Base-by-base conservation (phyloP, 2,888 invertebrate species). In the Timandra comae region DNA sequence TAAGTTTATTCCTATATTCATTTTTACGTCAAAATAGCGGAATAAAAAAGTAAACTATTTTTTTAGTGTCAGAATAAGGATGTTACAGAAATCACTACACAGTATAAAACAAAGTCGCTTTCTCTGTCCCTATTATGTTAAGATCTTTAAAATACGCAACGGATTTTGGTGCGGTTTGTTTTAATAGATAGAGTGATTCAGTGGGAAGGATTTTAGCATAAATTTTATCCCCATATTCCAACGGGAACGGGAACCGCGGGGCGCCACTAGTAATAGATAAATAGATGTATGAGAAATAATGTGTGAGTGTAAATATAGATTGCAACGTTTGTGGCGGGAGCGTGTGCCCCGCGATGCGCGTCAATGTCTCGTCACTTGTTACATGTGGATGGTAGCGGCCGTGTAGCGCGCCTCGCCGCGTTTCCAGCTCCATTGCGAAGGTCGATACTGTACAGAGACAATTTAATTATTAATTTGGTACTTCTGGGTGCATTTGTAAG, bases 341-440 rank as follows among this genome's bases (percentile, higher is more conserved):
- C 9, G 2, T 22, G 22, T 24, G 7, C 3, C 11, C 6, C n/a
- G n/a, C n/a, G n/a, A n/a, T n/a, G n/a, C n/a, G n/a, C n/a, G n/a
- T n/a, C 11, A 8, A 6, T 7, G 6, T n/a, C 16, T 16, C 28
- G 13, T 27, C n/a, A 16, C 28, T n/a, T 5, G 33, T 76, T 88
- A 97, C 96, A 96, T 97, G 80, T 97, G 97, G 73, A 97, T 96
- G 41, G 97, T 96, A 33, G 97, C 96, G 21, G 96, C 96, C 11
- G 96, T 96, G 81, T 97, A 97, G 61, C 96, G 91, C 6, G 96
- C 96, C 74, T 96, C 96, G 7, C 96, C 96, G 59, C 95, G 89
- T 56, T 93, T 88, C 94, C 96, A 96, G 58, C 92, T 91, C 96
- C 96, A 96, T 52, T 96, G 95, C 54, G 94, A 95, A 43, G 98